A percentile compares a stretch with the other conserved stretches of the same genome.
Conservation (phyloP, 2,113 vertebrate species). For the Pycnonotus jocosus region DNA sequence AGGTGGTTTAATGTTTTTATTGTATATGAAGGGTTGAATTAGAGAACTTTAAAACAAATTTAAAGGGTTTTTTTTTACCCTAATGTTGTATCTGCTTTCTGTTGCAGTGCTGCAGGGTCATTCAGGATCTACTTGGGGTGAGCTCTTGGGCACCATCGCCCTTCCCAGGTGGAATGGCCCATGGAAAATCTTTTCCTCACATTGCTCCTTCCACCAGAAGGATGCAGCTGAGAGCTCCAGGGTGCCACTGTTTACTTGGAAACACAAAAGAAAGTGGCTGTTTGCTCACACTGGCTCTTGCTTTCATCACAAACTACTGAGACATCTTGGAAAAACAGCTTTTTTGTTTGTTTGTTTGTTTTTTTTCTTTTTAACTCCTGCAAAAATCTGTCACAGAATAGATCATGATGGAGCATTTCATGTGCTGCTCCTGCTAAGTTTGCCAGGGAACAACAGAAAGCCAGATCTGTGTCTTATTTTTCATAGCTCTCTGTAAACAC, state of each 20-base stretch:
- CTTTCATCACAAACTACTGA: not conserved
- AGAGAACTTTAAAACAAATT: not conserved
- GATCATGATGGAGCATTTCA: not conserved
- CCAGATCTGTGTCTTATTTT: not conserved
- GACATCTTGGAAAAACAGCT: not conserved
- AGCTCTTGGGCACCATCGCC: not conserved
- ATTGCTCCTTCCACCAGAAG: not conserved
- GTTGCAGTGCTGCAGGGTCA: not conserved
- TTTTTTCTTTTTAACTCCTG: not conserved
- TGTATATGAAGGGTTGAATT: not conserved
- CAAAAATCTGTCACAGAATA: not conserved
- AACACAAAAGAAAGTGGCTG: not conserved
- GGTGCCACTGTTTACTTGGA: not conserved
- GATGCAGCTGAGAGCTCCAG: conserved; percentile 5
- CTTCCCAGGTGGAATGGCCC: not conserved
- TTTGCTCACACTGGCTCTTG: not conserved
- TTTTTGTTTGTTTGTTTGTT: too few species aligned
- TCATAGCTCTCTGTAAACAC: not conserved
- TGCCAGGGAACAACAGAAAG: not conserved
- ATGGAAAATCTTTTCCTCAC: not conserved
- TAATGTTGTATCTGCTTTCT: not conserved
- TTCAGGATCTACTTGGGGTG: not conserved
- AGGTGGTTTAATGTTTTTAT: not conserved
- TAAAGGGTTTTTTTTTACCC: not conserved
- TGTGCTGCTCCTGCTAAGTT: not conserved